A percentile compares a stretch with the other conserved stretches of the same genome.
Evolutionary conservation across 1,140 invertebrate genomes (phyloP).

Genomic region (Aphelenchoides fujianensis): DNA sequence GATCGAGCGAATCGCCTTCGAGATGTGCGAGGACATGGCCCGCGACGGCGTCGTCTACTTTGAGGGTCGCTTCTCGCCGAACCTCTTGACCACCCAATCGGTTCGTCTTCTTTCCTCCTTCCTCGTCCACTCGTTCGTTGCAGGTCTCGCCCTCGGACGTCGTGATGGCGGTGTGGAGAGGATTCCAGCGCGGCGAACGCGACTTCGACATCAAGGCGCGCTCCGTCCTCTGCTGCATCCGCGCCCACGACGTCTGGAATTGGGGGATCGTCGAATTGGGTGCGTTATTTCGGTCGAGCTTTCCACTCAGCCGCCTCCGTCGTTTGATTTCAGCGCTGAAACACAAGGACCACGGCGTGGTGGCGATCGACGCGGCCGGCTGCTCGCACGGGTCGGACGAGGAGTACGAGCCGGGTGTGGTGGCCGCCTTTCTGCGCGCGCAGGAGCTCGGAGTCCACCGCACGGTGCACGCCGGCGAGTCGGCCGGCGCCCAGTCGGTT

Average conservation of each 20-base stretch:
- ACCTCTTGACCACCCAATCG: constrained; percentile 50
- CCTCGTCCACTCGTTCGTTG: not conserved
- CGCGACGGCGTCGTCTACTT: constrained; percentile 66
- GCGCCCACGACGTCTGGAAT: constrained; percentile 63
- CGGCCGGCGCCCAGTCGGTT: constrained; percentile 63
- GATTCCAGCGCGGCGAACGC: constrained; percentile 64
- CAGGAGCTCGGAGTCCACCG: constrained; percentile 65
- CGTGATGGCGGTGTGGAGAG: constrained; percentile 65
- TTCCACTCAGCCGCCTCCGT: constrained; percentile 6
- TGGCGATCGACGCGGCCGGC: constrained; percentile 70
- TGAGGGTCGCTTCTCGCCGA: constrained; percentile 68
- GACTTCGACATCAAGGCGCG: constrained; percentile 66
- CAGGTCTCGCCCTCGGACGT: constrained; percentile 63
- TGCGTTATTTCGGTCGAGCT: no score
- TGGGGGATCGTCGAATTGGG: constrained; percentile 66
- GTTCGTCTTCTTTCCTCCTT: not conserved
- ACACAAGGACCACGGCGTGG: constrained; percentile 65
- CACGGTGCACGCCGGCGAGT: constrained; percentile 70
- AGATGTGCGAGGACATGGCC: constrained; percentile 68
- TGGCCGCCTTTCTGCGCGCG: constrained; percentile 63
- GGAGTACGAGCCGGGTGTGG: constrained; percentile 52
- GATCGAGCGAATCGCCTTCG: constrained; percentile 68
- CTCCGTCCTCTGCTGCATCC: constrained; percentile 63
- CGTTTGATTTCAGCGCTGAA: constrained; percentile 37
- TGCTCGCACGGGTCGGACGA: constrained; percentile 63